Percentiles rank a stretch among this genome's conserved stretches.
Conservation (phyloP, 2,888 invertebrate species). For the Salticus scenicus region DNA sequence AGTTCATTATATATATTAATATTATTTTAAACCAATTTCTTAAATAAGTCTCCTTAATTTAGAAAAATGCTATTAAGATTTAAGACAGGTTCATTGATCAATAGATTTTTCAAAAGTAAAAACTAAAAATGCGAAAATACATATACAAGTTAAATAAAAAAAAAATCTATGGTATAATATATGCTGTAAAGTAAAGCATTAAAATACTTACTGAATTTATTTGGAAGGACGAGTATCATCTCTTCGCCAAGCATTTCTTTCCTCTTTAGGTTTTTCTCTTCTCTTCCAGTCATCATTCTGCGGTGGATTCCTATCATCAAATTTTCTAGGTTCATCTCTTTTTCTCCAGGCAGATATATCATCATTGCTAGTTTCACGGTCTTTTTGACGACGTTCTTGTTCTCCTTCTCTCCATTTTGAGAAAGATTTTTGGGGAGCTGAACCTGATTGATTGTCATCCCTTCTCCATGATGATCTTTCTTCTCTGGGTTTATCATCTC, state of each 20-base stretch:
- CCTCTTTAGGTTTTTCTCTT: background rate
- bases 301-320: background rate
- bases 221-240: conserved; percentile 2
- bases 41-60: too few species aligned
- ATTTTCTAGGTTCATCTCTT: background rate
- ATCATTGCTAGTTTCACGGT: background rate
- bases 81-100: too few species aligned
- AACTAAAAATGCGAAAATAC: too few species aligned
- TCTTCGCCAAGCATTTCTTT: background rate
- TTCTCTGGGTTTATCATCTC: background rate
- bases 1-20: too few species aligned
- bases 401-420: background rate
- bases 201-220: too few species aligned
- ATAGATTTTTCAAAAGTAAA: too few species aligned
- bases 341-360: background rate
- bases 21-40: too few species aligned
- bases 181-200: too few species aligned
- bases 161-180: too few species aligned
- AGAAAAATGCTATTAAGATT: too few species aligned
- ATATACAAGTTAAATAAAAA: too few species aligned
- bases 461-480: conserved; percentile 31
- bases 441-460: background rate
- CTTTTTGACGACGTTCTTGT: background rate
- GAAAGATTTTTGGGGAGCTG: background rate
- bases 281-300: background rate